Conservation (phyloP, 2,888 invertebrate species). For the Aproaerema taeniolella region DNA sequence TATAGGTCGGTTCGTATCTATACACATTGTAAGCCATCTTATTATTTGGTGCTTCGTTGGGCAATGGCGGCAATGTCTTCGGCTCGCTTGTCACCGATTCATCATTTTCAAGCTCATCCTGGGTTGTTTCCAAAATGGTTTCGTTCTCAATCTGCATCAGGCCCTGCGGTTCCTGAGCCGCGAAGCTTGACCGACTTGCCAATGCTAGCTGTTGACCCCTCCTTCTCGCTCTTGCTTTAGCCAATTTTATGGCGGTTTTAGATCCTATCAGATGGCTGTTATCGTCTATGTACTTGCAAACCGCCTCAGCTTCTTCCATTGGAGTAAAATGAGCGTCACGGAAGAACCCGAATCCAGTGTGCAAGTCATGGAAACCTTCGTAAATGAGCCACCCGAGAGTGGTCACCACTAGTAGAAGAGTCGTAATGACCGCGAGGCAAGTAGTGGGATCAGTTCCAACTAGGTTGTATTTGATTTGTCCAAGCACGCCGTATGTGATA, state of each 20-base stretch:
- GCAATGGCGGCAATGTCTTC: constrained; percentile 41
- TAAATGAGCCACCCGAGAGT: constrained; percentile 51
- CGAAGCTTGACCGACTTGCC: constrained; percentile 38
- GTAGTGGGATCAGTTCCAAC: constrained; percentile 49
- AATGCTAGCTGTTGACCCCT: constrained; percentile 37
- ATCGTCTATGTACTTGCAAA: constrained; percentile 55
- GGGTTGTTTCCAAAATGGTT: background rate
- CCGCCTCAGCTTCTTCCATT: constrained; percentile 54
- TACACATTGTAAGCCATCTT: constrained; percentile 35
- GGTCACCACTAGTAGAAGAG: constrained; percentile 43
- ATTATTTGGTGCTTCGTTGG: constrained; percentile 14
- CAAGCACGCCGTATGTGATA: constrained; percentile 62
- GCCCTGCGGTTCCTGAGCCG: constrained; percentile 50
- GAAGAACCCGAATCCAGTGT: constrained; percentile 60
- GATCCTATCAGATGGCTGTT: constrained; percentile 44
- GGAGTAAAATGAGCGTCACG: constrained; percentile 55
- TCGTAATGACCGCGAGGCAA: constrained; percentile 47
- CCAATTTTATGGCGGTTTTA: constrained; percentile 39
- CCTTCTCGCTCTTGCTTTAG: constrained; percentile 48
- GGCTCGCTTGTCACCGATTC: constrained; percentile 32
- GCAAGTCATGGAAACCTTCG: constrained; percentile 57
- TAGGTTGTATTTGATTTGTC: constrained; percentile 43
- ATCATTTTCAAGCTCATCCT: too few relatives aligned
- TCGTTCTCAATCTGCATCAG: constrained; percentile 33
- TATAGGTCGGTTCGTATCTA: constrained; percentile 46